Base-by-base conservation (phyloP, 2,113 vertebrate genomes). In the Chelonoidis abingdonii region DNA sequence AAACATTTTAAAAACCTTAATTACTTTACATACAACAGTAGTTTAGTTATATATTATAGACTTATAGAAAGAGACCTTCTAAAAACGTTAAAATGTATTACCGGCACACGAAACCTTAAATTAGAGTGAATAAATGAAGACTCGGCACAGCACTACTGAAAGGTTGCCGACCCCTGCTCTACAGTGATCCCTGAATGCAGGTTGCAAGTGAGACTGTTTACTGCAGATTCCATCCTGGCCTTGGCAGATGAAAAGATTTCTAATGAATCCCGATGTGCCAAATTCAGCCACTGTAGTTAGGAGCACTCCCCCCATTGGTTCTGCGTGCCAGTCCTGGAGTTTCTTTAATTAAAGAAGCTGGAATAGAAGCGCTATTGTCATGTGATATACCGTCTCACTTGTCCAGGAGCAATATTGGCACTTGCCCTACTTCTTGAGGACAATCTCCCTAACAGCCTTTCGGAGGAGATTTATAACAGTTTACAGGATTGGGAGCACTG, bases 201-300 rank as follows among this genome's bases (percentile, higher is more conserved):
- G 87, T 95, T 96, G 93, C 78, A 95, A 95, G 82, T 78, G n/a
- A 86, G 57, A 41, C 27, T 97, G 19, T 96, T 95, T 95, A 72
- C 50, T 31, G 35, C 83, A 50, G 83, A 88, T 92, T 87, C 87
- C 72, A 57, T 62, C 84, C 21, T 52, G 89, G 80, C 41, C n/a
- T 56, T 52, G 22, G 41, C 59, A 92, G 95, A 94, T 91, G 53
- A 95, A 97, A 96, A 92, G 47, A 4, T 96, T 97, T 85, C 38
- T 94, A 89, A 96, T 27, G 19, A 86, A 89, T 35, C 38, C n/a
- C 47, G 4, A 87, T 50, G 1, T 62, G 65, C 75, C 3, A 41
- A 52, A 57, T 54, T 49, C 47, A 49, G n/a, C 95, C 93, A 87
- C 88, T 92, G 90, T 92, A 79, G 44, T 1, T 84, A 75, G 59